Conservation (phyloP, 2,797 vertebrate genomes). For the Molossus alvarezi region DNA sequence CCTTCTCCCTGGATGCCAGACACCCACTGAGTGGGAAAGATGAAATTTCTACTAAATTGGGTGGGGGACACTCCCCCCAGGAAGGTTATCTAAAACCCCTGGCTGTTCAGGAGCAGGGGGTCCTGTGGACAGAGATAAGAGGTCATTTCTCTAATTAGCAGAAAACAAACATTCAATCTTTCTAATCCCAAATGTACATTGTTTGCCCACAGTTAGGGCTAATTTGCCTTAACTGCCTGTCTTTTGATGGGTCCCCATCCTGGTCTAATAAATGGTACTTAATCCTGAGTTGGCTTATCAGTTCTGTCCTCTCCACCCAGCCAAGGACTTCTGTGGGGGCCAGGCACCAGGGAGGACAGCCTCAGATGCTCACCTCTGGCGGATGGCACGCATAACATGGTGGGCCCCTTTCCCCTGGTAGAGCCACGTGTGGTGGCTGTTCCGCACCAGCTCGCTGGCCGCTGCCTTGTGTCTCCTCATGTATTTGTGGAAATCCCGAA, state of each 20-base stretch:
- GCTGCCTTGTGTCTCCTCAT: conserved; percentile 95
- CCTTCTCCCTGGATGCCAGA: neutral
- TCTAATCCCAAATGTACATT: conserved; percentile 75
- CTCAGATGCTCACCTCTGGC: conserved; percentile 92
- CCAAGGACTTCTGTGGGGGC: neutral
- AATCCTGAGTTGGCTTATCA: conserved; percentile 30
- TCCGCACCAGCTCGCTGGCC: conserved; percentile 97
- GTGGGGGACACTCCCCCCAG: neutral
- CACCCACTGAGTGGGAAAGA: neutral
- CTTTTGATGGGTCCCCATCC: neutral
- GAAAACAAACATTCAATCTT: conserved; percentile 48
- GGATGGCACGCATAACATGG: conserved; percentile 95
- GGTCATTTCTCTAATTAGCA: conserved; percentile 61
- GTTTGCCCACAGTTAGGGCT: conserved; percentile 79
- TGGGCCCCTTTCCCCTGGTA: conserved; percentile 98
- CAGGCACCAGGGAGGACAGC: neutral
- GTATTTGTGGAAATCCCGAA: conserved; percentile 97
- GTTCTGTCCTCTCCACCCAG: neutral
- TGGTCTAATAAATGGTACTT: conserved; percentile 28
- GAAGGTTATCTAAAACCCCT: conserved; percentile 44
- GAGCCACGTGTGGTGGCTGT: conserved; percentile 99
- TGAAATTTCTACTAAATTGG: neutral
- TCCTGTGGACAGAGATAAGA: neutral
- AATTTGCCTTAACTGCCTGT: conserved; percentile 77
- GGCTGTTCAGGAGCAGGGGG: neutral